Evolutionary conservation across 2,888 invertebrate genomes (phyloP).

Genomic region (Oegoconia quadripuncta): DNA sequence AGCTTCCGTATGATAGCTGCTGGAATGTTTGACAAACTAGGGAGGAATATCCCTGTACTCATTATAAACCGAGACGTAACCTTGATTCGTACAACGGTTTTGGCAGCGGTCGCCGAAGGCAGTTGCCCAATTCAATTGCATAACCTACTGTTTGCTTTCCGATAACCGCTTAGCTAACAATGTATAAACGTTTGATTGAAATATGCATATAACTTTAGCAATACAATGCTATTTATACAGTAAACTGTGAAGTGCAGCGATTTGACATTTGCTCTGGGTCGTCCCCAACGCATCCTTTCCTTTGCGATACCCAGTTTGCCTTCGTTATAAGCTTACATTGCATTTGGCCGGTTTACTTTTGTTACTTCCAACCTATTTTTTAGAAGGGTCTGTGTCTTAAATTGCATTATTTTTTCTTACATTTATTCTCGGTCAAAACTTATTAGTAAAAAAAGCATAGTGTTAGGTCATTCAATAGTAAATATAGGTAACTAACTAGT

Average conservation of each 20-base stretch:
- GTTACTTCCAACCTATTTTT: neutral
- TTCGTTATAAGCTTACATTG: neutral
- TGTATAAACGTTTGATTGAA: conserved; percentile 7
- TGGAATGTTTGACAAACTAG: too few relatives aligned
- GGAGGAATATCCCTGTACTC: neutral
- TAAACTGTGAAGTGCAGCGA: conserved; percentile 49
- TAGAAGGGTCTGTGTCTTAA: too few relatives aligned
- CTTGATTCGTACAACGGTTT: conserved; percentile 45
- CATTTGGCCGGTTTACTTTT: neutral
- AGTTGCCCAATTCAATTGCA: conserved; percentile 45
- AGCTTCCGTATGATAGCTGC: too few relatives aligned
- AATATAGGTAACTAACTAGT: too few relatives aligned
- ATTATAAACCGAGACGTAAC: conserved; percentile 23
- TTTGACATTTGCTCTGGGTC: conserved; percentile 56
- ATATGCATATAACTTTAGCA: conserved; percentile 18
- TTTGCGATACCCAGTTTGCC: conserved; percentile 23
- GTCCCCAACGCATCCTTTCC: conserved; percentile 65
- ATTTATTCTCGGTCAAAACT: too few relatives aligned
- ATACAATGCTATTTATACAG: conserved; percentile 9
- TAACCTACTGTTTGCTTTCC: conserved; percentile 38
- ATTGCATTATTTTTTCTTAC: too few relatives aligned
- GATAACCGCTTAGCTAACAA: conserved; percentile 23
- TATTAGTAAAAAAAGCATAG: too few relatives aligned
- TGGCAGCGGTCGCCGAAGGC: conserved; percentile 28
- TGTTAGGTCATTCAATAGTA: too few relatives aligned